phyloP scores from a whole-genome alignment of 2,888 invertebrate species.

The Tetanocera ferruginea region DNA sequence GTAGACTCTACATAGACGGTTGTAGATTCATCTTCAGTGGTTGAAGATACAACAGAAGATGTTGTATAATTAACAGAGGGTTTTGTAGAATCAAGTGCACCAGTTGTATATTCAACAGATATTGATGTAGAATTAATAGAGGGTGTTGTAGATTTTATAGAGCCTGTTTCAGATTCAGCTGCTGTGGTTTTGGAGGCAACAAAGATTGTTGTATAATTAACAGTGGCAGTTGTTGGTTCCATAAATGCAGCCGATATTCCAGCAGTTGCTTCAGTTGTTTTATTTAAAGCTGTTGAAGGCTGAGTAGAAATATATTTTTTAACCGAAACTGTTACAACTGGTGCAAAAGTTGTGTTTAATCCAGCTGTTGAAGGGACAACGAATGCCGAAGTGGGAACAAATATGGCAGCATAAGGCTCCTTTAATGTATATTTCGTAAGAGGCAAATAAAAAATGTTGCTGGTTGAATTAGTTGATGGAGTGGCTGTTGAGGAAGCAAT shows the following conservation, averaged over 20 bases:
- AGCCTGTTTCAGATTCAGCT: not conserved
- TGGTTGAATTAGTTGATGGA: not conserved
- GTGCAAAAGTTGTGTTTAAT: slow-evolving; percentile 2
- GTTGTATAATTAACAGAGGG: not conserved
- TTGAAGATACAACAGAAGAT: not conserved
- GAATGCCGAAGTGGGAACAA: not conserved
- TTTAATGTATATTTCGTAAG: not conserved
- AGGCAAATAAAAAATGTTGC: not conserved
- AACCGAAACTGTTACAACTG: slow-evolving; percentile 5
- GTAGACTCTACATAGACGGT: not conserved
- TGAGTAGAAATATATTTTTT: slow-evolving; percentile 15
- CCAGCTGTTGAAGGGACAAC: not conserved
- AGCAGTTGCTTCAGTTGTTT: slow-evolving; percentile 13
- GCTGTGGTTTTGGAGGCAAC: not conserved
- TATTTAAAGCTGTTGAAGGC: not conserved
- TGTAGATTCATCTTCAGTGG: not conserved
- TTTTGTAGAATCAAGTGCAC: too few species aligned
- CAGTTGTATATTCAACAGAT: not conserved
- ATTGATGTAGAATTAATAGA: not conserved
- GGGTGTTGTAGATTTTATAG: not conserved
- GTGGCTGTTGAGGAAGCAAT: not conserved
- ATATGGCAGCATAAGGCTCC: not conserved
- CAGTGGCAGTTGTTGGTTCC: not conserved
- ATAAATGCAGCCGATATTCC: slow-evolving; percentile 7
- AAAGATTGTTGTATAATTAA: not conserved